These are phyloP conservation scores for Drosophila sulfurigaster DNA, from an alignment of 1,140 invertebrate genomes.

Conservation along the genomic window DNA sequence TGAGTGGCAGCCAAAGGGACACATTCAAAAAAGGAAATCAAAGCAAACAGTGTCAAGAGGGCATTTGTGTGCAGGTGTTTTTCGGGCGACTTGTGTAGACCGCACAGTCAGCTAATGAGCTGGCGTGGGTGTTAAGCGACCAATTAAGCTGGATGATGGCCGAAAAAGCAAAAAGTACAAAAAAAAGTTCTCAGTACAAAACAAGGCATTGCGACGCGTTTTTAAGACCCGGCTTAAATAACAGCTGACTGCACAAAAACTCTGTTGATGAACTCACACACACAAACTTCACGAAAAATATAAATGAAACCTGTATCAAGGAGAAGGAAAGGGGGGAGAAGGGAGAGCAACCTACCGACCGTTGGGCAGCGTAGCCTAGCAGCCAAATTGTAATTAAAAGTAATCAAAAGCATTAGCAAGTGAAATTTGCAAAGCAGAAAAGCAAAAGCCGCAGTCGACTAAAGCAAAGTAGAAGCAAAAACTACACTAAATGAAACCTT, in stretches of 20 bases:
- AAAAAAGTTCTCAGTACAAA: constrained; percentile 9
- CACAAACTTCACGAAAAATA: background rate
- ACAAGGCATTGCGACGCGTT: constrained; percentile 29
- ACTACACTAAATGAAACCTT: constrained; percentile 32
- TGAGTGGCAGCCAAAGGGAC: constrained; percentile 6
- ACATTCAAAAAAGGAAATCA: constrained; percentile 39
- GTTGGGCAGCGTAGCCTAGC: constrained; percentile 62
- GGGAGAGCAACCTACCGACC: background rate
- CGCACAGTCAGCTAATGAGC: constrained; percentile 53
- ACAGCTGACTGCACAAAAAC: constrained; percentile 66
- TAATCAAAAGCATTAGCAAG: constrained; percentile 79
- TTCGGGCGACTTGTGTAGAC: background rate
- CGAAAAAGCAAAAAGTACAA: constrained; percentile 1
- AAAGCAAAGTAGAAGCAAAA: constrained; percentile 30
- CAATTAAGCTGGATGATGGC: constrained; percentile 68
- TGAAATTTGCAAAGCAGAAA: constrained; percentile 63
- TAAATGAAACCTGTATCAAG: constrained; percentile 21
- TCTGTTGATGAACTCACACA: constrained; percentile 40
- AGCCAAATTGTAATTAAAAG: constrained; percentile 81
- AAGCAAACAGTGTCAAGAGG: constrained; percentile 36
- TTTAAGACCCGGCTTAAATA: constrained; percentile 44
- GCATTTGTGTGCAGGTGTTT: background rate
- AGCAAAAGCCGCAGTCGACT: constrained; percentile 19
- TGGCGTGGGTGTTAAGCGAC: constrained; percentile 62
- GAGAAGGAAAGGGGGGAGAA: background rate